Conservation (phyloP, 2,797 vertebrate species). For the Mus spretus region DNA sequence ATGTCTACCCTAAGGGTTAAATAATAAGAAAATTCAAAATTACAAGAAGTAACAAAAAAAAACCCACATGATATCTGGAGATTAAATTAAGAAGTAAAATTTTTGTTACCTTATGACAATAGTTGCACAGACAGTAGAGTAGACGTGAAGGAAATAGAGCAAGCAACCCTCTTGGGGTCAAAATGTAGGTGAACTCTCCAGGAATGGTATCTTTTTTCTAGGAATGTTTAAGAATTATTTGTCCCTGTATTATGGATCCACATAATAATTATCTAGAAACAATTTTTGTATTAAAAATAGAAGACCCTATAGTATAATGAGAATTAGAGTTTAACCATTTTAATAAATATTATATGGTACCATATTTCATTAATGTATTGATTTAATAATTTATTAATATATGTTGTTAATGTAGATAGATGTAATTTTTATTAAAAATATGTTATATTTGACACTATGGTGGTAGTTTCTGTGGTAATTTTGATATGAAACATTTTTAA, state of each 20-base stretch:
- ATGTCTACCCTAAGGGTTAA: background rate
- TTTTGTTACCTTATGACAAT: background rate
- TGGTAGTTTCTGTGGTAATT: background rate
- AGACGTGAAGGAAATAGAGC: background rate
- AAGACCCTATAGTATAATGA: background rate
- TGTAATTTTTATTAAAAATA: constrained; percentile 36
- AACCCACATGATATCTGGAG: background rate
- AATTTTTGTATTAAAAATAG: background rate
- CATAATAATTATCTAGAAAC: constrained; percentile 7
- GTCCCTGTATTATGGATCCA: background rate
- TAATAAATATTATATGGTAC: background rate
- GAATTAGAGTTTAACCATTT: background rate
- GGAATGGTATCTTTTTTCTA: background rate
- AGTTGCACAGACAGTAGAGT: background rate
- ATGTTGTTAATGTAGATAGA: constrained; percentile 29
- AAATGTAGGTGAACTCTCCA: background rate
- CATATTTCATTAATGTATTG: background rate
- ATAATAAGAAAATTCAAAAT: background rate
- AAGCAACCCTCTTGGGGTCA: background rate
- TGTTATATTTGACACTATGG: background rate
- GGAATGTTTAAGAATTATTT: background rate
- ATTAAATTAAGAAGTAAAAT: constrained; percentile 5
- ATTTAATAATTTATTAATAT: background rate
- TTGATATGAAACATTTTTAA: background rate
- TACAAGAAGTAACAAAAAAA: background rate